A percentile compares a stretch with the other conserved stretches of the same genome.
These are phyloP conservation scores for Atlantisia rogersi DNA, from an alignment of 2,113 vertebrate species.

Conservation along the genomic window DNA sequence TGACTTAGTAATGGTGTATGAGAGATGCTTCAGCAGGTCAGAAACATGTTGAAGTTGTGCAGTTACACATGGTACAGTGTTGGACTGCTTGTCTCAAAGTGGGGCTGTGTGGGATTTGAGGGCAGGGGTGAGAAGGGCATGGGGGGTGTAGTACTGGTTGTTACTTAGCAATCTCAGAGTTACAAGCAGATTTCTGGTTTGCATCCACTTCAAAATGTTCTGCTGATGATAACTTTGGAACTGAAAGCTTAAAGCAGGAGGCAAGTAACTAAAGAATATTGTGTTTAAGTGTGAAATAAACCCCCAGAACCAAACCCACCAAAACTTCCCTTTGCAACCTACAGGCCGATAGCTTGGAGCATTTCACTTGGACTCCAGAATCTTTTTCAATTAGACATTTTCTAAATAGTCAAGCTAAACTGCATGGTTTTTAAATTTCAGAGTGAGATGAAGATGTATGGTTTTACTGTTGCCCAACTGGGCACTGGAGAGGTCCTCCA, in stretches of 20 bases:
- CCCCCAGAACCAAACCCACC: background rate
- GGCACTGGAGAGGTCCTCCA: background rate
- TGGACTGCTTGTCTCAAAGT: background rate
- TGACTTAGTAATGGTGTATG: background rate
- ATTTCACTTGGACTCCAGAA: background rate
- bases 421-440: constrained; percentile 25
- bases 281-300: background rate
- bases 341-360: background rate
- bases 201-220: background rate
- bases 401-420: background rate
- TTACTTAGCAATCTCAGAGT: background rate
- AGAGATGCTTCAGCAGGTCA: background rate
- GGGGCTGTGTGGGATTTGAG: background rate
- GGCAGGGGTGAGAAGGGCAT: no score
- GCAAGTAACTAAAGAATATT: background rate
- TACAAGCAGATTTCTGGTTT: background rate
- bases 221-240: background rate
- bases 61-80: fast-evolving
- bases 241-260: background rate
- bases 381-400: constrained; percentile 4
- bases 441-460: constrained; percentile 12
- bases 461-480: background rate
- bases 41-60: background rate
- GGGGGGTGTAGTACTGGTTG: background rate
- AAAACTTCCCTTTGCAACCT: background rate